phyloP scores from a whole-genome alignment of 2,797 vertebrate species.

The Pristis pectinata region DNA sequence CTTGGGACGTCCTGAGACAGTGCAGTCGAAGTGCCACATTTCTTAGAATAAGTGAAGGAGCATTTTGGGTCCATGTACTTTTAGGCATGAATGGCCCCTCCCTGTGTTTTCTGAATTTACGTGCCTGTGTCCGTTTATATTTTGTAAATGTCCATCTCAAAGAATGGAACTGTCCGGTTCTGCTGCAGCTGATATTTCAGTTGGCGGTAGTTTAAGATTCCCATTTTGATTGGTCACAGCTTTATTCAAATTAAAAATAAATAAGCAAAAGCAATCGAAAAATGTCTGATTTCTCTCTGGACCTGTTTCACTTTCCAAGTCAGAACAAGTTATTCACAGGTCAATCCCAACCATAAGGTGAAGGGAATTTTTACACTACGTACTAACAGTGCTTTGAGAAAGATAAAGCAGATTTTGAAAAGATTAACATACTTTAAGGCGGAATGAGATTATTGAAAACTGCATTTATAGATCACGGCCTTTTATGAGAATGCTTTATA shows the following conservation, averaged over 20 bases:
- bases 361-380: not conserved
- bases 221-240: not conserved
- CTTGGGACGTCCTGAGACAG: not conserved
- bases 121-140: not conserved
- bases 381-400: not conserved
- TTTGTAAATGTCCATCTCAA: not conserved
- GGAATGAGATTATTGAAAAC: not conserved
- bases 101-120: not conserved
- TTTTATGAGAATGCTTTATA: not conserved
- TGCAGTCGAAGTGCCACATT: not conserved
- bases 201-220: not conserved
- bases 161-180: not conserved
- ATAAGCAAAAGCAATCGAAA: not conserved
- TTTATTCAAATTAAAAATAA: not conserved
- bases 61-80: not conserved
- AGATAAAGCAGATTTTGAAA: not conserved
- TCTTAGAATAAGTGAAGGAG: not conserved
- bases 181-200: not conserved
- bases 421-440: not conserved
- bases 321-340: not conserved
- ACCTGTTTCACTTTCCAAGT: not conserved
- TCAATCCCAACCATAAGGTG: not conserved
- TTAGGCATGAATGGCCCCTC: not conserved
- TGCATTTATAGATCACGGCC: not conserved
- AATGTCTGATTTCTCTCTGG: conserved; percentile 14